Evolutionary conservation across 2,888 invertebrate species (phyloP).

Genomic region (Portevinia maculata): DNA sequence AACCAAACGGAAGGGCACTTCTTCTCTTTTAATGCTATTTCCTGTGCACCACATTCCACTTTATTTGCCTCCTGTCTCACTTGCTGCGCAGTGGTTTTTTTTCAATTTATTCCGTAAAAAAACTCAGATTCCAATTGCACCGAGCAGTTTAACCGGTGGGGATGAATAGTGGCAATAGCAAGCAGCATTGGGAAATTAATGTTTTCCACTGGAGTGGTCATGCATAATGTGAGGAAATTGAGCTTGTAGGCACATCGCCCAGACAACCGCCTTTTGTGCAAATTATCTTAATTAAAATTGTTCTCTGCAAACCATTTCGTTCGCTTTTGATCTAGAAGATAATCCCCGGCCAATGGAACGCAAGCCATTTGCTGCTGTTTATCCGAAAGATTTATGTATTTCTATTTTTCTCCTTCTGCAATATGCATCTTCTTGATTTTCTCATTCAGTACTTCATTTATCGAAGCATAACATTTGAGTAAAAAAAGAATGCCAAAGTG

Average conservation of each 20-base stretch:
- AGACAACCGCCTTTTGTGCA: slow-evolving; percentile 52
- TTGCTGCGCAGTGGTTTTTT: slow-evolving; percentile 52
- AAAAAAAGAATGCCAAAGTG: slow-evolving; percentile 11
- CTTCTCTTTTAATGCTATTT: slow-evolving; percentile 55
- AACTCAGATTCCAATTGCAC: slow-evolving; percentile 24
- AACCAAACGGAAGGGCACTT: slow-evolving; percentile 52
- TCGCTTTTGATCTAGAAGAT: slow-evolving; percentile 57
- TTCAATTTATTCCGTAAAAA: slow-evolving; percentile 55
- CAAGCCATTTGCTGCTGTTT: slow-evolving; percentile 61
- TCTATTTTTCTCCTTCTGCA: neutral
- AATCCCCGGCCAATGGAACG: slow-evolving; percentile 63
- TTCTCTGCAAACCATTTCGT: slow-evolving; percentile 38
- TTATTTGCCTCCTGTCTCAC: slow-evolving; percentile 54
- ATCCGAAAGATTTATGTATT: slow-evolving; percentile 61
- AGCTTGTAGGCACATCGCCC: slow-evolving; percentile 57
- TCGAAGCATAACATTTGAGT: slow-evolving; percentile 39
- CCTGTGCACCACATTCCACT: slow-evolving; percentile 50
- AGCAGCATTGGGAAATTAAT: slow-evolving; percentile 60
- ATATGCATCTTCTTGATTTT: slow-evolving; percentile 4
- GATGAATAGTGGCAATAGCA: slow-evolving; percentile 11
- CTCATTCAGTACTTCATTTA: neutral
- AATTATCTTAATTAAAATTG: slow-evolving; percentile 72
- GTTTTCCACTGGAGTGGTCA: slow-evolving; percentile 69
- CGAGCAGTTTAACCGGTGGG: neutral
- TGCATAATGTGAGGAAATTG: slow-evolving; percentile 71